Base-by-base conservation (phyloP, 2,888 invertebrate species). In the Coremacera marginata region DNA sequence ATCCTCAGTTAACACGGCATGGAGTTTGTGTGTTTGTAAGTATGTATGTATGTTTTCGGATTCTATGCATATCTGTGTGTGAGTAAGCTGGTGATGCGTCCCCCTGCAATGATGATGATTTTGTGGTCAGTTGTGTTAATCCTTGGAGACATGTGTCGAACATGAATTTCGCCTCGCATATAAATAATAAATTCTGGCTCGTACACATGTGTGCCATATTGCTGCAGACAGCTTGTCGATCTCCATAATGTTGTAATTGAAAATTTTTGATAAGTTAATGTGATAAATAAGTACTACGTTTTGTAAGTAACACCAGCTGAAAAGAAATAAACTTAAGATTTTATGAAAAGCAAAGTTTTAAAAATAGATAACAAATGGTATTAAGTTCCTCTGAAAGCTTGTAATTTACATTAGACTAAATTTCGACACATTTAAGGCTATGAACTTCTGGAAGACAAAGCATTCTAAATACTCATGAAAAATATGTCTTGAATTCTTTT, bases 181-280 rank as follows among this genome's bases (percentile, higher is more conserved):
- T 86, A 87, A 87, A 87, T 87, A 86, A 86, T 87, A 86, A 86
- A 86, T 86, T 84, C 82, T 83, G 82, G 81, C 82, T 82, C 80
- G 78, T 84, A 81, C 84, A 83, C 49, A 80, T 81, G 80, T 77
- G 78, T 73, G 81, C 83, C 82, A 84, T 84, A 85, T 85, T 86
- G 85, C 83, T 83, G 83, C 81, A 86, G 88, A 88, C 88, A 88
- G 88, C 86, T 87, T 88, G 88, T 88, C 87, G 87, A 88, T 88
- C 88, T 87, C 86, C 87, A 88, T 88, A 88, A 88, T 86, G 86
- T 84, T 86, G 87, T 87, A 86, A 86, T 87, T 87, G 87, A 86
- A 86, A 87, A 84, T 85, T 84, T 83, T 78, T 70, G 68, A 75
- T 71, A 51, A 75, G 75, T 75, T 71, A 75, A 71, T 78, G 52